Conservation (phyloP, 2,888 invertebrate species). For the Sinodicranocentrus sp. region DNA sequence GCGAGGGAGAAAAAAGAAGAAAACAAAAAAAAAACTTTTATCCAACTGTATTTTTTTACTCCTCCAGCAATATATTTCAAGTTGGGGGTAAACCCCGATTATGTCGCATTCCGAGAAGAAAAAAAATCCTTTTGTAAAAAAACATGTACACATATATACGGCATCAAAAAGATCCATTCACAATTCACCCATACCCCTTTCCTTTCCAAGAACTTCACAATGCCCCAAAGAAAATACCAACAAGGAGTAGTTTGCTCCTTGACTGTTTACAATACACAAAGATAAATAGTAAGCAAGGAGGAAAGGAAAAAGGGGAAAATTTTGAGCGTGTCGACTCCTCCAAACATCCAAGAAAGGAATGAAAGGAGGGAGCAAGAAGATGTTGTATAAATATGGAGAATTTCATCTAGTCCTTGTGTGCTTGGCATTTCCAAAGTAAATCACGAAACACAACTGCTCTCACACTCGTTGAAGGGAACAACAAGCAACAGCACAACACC, state of each 20-base stretch:
- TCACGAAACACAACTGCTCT: not conserved
- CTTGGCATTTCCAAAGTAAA: not conserved
- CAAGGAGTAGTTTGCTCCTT: not conserved
- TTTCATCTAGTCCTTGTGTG: not conserved
- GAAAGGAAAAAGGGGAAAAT: conserved; percentile 18
- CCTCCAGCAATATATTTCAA: not conserved
- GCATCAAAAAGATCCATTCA: too few species aligned
- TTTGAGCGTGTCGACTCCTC: conserved; percentile 25
- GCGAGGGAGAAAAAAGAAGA: too few species aligned
- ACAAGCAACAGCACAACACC: not conserved
- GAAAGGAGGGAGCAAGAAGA: conserved; percentile 26
- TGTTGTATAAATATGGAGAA: conserved; percentile 42
- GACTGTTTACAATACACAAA: conserved; percentile 19
- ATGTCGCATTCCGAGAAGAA: too few species aligned
- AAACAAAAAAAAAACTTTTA: too few species aligned
- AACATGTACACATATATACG: too few species aligned
- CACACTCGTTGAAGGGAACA: not conserved
- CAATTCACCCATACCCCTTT: too few species aligned
- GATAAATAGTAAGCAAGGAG: conserved; percentile 15
- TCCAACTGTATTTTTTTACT: not conserved
- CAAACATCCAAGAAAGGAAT: conserved; percentile 57
- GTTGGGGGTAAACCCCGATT: too few species aligned
- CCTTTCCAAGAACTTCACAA: not conserved
- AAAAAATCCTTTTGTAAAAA: too few species aligned
- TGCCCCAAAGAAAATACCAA: conserved; percentile 3